phyloP scores from a whole-genome alignment of 2,113 vertebrate species.

The Mobula hypostoma region DNA sequence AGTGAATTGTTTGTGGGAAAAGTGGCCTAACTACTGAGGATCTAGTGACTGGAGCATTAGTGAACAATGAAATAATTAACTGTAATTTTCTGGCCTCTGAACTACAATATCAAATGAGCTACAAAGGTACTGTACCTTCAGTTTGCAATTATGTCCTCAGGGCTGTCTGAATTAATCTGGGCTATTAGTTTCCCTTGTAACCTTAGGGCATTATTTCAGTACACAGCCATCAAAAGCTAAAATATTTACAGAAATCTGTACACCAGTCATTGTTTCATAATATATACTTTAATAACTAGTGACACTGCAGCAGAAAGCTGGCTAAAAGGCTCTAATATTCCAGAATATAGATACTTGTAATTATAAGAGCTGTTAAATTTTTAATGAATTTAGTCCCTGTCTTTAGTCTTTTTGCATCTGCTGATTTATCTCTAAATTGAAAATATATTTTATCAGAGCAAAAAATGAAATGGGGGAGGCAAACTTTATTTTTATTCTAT shows the following conservation, averaged over 20 bases:
- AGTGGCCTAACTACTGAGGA: not conserved
- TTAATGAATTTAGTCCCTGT: not conserved
- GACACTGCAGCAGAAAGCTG: not conserved
- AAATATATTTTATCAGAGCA: not conserved
- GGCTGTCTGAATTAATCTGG: not conserved
- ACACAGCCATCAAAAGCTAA: slow-evolving; percentile 1
- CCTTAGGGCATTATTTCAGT: slow-evolving; percentile 19
- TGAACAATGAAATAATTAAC: slow-evolving; percentile 25
- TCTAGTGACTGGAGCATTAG: not conserved
- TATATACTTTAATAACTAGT: not conserved
- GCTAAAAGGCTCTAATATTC: not conserved
- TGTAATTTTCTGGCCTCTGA: slow-evolving; percentile 36
- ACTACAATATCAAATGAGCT: slow-evolving; percentile 21
- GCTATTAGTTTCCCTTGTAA: slow-evolving; percentile 20
- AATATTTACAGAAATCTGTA: slow-evolving; percentile 28
- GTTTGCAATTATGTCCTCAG: slow-evolving; percentile 25
- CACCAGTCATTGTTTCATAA: not conserved
- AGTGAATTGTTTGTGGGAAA: not conserved
- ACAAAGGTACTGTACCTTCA: slow-evolving; percentile 22
- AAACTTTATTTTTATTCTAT: not conserved
- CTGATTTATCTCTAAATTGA: not conserved
- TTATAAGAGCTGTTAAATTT: not conserved
- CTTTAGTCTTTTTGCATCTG: not conserved
- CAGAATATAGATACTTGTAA: not conserved
- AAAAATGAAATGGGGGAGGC: not conserved